Conservation (phyloP, 2,797 vertebrate genomes). For the Triplophysa bombifrons region DNA sequence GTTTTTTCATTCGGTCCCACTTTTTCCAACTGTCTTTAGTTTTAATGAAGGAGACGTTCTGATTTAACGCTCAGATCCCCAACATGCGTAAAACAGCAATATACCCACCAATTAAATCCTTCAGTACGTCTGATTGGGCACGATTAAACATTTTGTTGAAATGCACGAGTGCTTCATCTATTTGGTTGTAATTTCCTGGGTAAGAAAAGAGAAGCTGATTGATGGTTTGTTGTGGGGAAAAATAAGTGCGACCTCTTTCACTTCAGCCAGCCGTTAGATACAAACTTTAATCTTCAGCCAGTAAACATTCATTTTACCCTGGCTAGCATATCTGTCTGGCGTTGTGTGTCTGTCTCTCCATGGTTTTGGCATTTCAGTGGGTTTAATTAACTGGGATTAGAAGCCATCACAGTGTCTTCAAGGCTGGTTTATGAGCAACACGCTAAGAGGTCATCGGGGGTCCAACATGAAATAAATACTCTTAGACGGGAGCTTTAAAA, state of each 20-base stretch:
- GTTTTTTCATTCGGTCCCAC: slow-evolving; percentile 24
- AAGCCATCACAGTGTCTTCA: slow-evolving; percentile 35
- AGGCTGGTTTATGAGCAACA: slow-evolving; percentile 52
- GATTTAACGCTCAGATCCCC: slow-evolving; percentile 1
- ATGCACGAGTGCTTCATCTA: slow-evolving; percentile 29
- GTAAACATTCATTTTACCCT: slow-evolving; percentile 53
- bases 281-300: slow-evolving; percentile 42
- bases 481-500: slow-evolving; percentile 39
- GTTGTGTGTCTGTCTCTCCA: slow-evolving; percentile 47
- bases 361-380: slow-evolving; percentile 61
- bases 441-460: slow-evolving; percentile 51
- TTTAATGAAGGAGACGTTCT: background rate
- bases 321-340: slow-evolving; percentile 50
- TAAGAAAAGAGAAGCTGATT: slow-evolving; percentile 44
- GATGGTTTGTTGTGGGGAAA: slow-evolving; percentile 38
- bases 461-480: slow-evolving; percentile 36
- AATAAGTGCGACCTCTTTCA: slow-evolving; percentile 42
- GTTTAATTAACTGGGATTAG: slow-evolving; percentile 77
- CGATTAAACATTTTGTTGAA: slow-evolving; percentile 25
- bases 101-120: slow-evolving; percentile 10
- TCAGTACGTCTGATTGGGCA: slow-evolving; percentile 24
- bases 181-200: slow-evolving; percentile 32
- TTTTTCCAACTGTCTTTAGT: slow-evolving; percentile 12
- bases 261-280: slow-evolving; percentile 23
- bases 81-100: slow-evolving; percentile 22